Evolutionary conservation across 1,140 invertebrate species (phyloP).

Genomic region (Hycleus cichorii): DNA sequence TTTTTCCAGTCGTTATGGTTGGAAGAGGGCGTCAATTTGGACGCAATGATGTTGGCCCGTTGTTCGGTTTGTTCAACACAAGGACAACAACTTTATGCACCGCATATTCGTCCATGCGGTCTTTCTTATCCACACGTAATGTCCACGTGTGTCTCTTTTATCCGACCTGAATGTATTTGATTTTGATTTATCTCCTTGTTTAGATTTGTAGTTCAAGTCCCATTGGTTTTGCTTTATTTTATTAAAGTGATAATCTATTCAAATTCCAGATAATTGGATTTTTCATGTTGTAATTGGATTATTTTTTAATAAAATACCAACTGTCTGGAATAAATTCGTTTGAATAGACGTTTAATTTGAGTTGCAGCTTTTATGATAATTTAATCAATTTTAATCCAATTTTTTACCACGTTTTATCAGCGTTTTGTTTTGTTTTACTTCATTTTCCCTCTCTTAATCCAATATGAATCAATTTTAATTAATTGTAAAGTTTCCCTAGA

Average conservation of each 20-base stretch:
- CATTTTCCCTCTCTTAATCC: too few relatives aligned
- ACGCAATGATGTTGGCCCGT: slow-evolving; percentile 37
- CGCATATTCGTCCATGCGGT: slow-evolving; percentile 26
- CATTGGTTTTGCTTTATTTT: background rate
- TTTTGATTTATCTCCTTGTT: background rate
- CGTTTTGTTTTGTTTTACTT: too few relatives aligned
- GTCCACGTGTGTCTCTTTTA: slow-evolving; percentile 38
- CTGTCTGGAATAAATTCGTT: too few relatives aligned
- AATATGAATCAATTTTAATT: too few relatives aligned
- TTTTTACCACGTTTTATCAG: too few relatives aligned
- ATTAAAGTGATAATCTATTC: background rate
- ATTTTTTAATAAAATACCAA: too few relatives aligned
- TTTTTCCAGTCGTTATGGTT: slow-evolving; percentile 59
- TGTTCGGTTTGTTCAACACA: slow-evolving; percentile 46
- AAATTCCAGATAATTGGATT: background rate
- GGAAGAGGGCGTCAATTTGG: slow-evolving; percentile 46
- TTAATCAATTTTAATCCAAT: too few relatives aligned
- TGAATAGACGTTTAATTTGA: too few relatives aligned
- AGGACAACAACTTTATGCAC: slow-evolving; percentile 30
- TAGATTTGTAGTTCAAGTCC: background rate
- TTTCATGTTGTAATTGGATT: too few relatives aligned
- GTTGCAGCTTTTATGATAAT: too few relatives aligned
- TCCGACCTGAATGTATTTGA: slow-evolving; percentile 13
- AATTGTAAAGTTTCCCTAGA: too few relatives aligned
- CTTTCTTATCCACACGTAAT: slow-evolving; percentile 38